Conservation (phyloP, 1,140 invertebrate species). For the Pogonomyrmex barbatus region DNA sequence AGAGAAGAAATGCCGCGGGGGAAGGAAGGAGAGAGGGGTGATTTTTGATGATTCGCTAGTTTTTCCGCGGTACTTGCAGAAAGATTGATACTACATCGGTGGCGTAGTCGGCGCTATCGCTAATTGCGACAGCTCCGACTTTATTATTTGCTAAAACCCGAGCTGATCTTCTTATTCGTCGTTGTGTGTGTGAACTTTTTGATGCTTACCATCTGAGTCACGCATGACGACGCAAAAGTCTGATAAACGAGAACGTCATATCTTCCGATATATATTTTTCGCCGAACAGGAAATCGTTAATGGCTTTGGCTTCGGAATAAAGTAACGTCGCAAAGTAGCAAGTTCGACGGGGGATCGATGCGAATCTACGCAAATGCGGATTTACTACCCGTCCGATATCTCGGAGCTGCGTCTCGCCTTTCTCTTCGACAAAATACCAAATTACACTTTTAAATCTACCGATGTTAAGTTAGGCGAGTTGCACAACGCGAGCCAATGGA, state of each 20-base stretch:
- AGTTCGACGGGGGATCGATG: constrained; percentile 43
- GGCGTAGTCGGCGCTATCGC: neutral
- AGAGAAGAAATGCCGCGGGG: neutral
- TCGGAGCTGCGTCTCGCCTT: neutral
- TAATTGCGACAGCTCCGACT: constrained; percentile 31
- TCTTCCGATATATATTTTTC: constrained; percentile 47
- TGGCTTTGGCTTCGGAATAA: constrained; percentile 30
- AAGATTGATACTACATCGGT: constrained; percentile 26
- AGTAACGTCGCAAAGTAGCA: constrained; percentile 31
- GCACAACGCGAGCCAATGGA: neutral
- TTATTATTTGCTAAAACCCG: constrained; percentile 28
- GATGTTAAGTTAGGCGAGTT: constrained; percentile 18
- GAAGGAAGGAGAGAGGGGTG: neutral
- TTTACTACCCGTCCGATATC: neutral
- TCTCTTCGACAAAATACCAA: constrained; percentile 43
- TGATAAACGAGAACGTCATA: constrained; percentile 58
- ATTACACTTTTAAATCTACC: constrained; percentile 34
- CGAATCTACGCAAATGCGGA: constrained; percentile 48
- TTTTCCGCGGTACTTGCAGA: constrained; percentile 18
- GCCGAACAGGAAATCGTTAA: constrained; percentile 47
- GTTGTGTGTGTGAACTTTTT: neutral
- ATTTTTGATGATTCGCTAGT: constrained; percentile 4
- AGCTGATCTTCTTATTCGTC: neutral
- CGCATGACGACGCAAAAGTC: constrained; percentile 45
- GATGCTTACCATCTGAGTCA: constrained; percentile 32